phyloP scores from a whole-genome alignment of 2,888 invertebrate species.

The Pantelozetes paolii region DNA sequence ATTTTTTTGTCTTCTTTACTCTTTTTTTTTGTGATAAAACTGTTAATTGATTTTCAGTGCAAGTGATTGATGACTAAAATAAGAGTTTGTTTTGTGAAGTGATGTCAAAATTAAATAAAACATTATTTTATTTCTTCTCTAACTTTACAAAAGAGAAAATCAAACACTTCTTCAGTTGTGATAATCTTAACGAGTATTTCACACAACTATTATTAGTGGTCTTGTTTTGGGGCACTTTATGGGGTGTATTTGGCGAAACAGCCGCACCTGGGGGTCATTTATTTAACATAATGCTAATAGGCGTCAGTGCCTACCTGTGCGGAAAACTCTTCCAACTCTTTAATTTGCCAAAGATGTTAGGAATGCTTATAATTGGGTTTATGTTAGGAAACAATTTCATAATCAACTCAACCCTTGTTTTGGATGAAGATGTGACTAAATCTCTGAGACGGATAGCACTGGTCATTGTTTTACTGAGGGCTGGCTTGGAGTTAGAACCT shows the following conservation, averaged over 20 bases:
- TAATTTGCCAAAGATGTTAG: slow-evolving; percentile 43
- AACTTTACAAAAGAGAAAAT: too few relatives aligned
- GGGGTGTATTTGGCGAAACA: not conserved
- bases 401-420: not conserved
- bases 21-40: too few relatives aligned
- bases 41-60: too few relatives aligned
- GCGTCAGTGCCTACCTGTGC: slow-evolving; percentile 26
- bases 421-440: slow-evolving; percentile 21
- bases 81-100: too few relatives aligned
- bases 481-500: slow-evolving; percentile 46
- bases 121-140: too few relatives aligned
- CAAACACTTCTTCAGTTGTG: too few relatives aligned
- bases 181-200: too few relatives aligned
- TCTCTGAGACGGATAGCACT: slow-evolving; percentile 41
- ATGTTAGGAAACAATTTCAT: slow-evolving; percentile 41
- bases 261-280: slow-evolving; percentile 38
- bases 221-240: not conserved
- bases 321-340: slow-evolving; percentile 36
- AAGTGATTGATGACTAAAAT: too few relatives aligned
- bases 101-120: too few relatives aligned
- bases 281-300: slow-evolving; percentile 42
- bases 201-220: too few relatives aligned
- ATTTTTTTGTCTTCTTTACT: too few relatives aligned
- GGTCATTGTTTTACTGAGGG: slow-evolving; percentile 44
- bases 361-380: slow-evolving; percentile 44